These are phyloP conservation scores for Mycetomoellerius zeteki DNA, from an alignment of 1,140 invertebrate species.

Conservation along the genomic window DNA sequence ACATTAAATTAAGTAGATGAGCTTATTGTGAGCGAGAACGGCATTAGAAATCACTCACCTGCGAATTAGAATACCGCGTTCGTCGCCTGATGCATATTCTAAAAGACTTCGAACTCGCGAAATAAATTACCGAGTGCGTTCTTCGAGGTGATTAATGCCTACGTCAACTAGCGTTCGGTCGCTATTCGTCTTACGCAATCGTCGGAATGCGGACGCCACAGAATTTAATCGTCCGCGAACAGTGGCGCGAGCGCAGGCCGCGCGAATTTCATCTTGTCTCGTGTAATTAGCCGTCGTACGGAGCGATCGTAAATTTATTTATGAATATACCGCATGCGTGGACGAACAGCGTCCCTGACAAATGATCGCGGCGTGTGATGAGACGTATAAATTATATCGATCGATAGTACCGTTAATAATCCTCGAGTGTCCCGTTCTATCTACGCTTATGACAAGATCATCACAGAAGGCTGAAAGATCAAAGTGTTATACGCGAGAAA, in stretches of 20 bases:
- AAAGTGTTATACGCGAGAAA: slow-evolving; percentile 6
- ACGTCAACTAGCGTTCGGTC: slow-evolving; percentile 55
- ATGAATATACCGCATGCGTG: slow-evolving; percentile 1
- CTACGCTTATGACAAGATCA: slow-evolving; percentile 37
- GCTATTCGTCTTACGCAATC: slow-evolving; percentile 68
- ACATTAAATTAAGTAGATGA: neutral
- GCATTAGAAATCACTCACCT: neutral
- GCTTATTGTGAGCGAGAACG: neutral
- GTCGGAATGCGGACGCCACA: slow-evolving; percentile 68
- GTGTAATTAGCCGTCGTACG: slow-evolving; percentile 63
- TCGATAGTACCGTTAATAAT: slow-evolving; percentile 40
- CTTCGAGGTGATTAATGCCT: slow-evolving; percentile 68
- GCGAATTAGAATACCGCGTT: neutral
- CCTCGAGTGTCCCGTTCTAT: neutral
- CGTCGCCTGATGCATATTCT: slow-evolving; percentile 24
- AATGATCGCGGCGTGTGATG: slow-evolving; percentile 21
- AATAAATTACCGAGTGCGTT: slow-evolving; percentile 39
- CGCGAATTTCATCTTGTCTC: slow-evolving; percentile 62
- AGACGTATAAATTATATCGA: slow-evolving; percentile 28
- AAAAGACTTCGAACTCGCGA: slow-evolving; percentile 27
- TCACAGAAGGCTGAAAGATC: neutral
- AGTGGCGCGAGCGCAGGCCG: slow-evolving; percentile 29
- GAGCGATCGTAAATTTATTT: slow-evolving; percentile 43
- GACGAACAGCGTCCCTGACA: slow-evolving; percentile 11
- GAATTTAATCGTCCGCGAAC: slow-evolving; percentile 67